phyloP scores from a whole-genome alignment of 2,113 vertebrate species.

The Elachura formosa region DNA sequence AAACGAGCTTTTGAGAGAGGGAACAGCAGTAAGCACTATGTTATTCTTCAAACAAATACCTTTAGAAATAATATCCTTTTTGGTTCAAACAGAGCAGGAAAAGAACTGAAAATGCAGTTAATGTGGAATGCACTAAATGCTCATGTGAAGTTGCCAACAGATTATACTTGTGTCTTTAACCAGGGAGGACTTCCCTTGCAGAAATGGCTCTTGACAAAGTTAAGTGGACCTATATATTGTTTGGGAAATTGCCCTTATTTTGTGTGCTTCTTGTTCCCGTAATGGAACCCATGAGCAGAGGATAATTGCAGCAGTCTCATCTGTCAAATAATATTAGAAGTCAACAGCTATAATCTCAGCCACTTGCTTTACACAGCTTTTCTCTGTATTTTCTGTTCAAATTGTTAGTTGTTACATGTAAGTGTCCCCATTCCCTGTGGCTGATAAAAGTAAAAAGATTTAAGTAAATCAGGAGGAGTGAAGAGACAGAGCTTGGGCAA shows the following conservation, averaged over 20 bases:
- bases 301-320: conserved; percentile 89
- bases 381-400: conserved; percentile 76
- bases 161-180: conserved; percentile 73
- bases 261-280: conserved; percentile 84
- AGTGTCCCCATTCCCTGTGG: conserved; percentile 75
- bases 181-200: conserved; percentile 75
- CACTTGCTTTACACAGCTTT: conserved; percentile 78
- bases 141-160: conserved; percentile 51
- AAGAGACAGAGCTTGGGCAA: conserved; percentile 34
- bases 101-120: conserved; percentile 65
- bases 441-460: conserved; percentile 76
- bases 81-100: conserved; percentile 64
- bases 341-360: conserved; percentile 86
- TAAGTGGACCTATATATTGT: conserved; percentile 92
- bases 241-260: conserved; percentile 93
- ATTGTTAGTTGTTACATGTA: conserved; percentile 81
- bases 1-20: background rate
- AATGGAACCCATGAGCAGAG: conserved; percentile 89
- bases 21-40: background rate
- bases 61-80: conserved; percentile 70
- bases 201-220: conserved; percentile 90
- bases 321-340: conserved; percentile 92
- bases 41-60: conserved; percentile 57
- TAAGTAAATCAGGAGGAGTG: conserved; percentile 76
- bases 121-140: conserved; percentile 56